Conservation (phyloP, 2,888 invertebrate species). For the Theretra japonica region DNA sequence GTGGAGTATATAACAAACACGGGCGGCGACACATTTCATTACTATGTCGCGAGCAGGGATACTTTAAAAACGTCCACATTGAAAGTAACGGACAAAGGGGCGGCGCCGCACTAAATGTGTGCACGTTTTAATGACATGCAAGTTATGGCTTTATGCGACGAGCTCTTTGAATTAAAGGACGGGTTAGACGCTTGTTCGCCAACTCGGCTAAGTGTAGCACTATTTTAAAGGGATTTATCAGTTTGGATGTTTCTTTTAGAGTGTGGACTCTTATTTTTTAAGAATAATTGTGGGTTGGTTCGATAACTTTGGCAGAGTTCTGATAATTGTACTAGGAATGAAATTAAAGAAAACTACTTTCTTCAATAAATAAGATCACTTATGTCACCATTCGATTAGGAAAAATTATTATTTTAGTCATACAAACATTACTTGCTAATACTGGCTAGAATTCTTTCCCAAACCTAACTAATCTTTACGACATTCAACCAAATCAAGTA, state of each 20-base stretch:
- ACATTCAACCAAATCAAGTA: no score
- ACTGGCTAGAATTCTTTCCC: no score
- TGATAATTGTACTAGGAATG: no score
- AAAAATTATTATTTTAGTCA: no score
- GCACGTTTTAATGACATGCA: slow-evolving; percentile 21
- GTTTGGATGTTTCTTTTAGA: not conserved
- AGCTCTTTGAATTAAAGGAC: slow-evolving; percentile 14
- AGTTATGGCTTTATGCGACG: slow-evolving; percentile 14
- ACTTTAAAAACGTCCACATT: slow-evolving; percentile 15
- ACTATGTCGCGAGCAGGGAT: not conserved
- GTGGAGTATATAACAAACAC: not conserved
- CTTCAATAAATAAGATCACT: no score
- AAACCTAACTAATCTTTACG: no score
- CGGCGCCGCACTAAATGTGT: not conserved
- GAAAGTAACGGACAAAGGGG: slow-evolving; percentile 10
- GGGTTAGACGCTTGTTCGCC: not conserved
- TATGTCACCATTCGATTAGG: no score
- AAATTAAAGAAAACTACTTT: no score
- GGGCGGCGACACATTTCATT: slow-evolving; percentile 4
- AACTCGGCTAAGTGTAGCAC: not conserved
- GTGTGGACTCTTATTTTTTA: not conserved
- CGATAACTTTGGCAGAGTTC: no score
- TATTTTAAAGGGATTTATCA: not conserved
- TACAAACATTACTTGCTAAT: no score
- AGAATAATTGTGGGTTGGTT: no score